These are phyloP conservation scores for Lepidurus apus DNA, from an alignment of 1,140 invertebrate species.

Conservation along the genomic window DNA sequence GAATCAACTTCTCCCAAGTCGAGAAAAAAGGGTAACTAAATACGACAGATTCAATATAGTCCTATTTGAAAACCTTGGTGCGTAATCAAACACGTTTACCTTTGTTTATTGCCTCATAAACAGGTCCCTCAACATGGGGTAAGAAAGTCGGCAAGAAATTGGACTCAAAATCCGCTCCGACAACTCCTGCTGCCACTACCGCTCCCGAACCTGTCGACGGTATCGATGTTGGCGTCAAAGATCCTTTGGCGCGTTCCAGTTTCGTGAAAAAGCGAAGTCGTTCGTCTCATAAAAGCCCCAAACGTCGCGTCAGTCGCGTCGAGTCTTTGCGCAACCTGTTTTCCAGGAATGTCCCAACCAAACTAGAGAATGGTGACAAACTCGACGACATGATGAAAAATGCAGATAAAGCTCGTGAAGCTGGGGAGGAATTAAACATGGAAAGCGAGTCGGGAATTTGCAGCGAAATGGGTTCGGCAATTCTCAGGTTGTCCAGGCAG, in stretches of 20 bases:
- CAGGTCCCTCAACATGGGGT: constrained; percentile 60
- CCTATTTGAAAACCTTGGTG: not conserved
- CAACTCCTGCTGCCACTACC: not conserved
- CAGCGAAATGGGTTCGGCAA: constrained; percentile 28
- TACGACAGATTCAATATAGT: not conserved
- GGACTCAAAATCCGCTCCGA: constrained; percentile 43
- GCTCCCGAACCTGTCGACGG: not conserved
- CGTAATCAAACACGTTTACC: not conserved
- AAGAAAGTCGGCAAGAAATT: constrained; percentile 57
- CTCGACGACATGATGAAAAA: constrained; percentile 9
- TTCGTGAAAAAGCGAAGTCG: constrained; percentile 25
- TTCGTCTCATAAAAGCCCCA: constrained; percentile 36
- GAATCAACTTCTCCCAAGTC: not conserved
- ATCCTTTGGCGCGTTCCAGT: not conserved
- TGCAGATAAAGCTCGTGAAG: constrained; percentile 22
- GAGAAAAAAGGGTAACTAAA: not conserved
- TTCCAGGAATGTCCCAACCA: constrained; percentile 28
- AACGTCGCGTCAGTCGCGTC: constrained; percentile 51
- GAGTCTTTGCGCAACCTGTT: constrained; percentile 55
- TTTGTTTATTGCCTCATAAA: constrained; percentile 24
- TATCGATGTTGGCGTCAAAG: not conserved
- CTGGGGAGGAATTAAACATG: constrained; percentile 20
- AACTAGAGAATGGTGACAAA: constrained; percentile 25
- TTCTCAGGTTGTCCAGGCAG: not conserved
- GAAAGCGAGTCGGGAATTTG: constrained; percentile 37